Evolutionary conservation across 2,888 invertebrate genomes (phyloP).

Genomic region (Tromatobia lineatoria): DNA sequence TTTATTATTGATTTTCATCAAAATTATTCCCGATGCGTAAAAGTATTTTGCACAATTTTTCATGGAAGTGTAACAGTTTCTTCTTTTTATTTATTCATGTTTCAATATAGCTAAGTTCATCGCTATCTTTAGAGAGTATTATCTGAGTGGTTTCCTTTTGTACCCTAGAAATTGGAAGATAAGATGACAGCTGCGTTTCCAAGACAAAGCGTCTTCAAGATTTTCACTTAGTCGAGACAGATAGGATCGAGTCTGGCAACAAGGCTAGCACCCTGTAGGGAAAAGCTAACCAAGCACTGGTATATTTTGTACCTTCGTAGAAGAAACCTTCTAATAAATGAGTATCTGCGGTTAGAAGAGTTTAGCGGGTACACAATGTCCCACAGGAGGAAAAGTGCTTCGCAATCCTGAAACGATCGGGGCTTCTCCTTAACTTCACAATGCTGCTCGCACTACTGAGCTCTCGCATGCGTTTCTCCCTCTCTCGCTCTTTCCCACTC

Average conservation of each 20-base stretch:
- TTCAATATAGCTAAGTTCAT: background rate
- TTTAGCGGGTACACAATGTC: background rate
- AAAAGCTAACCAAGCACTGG: background rate
- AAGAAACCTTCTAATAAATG: conserved; percentile 40
- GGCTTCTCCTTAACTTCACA: conserved; percentile 68
- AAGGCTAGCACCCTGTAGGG: background rate
- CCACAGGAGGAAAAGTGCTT: conserved; percentile 49
- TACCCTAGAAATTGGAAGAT: background rate
- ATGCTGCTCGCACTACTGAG: conserved; percentile 32
- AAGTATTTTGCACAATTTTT: background rate
- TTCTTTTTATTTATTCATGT: background rate
- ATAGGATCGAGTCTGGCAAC: conserved; percentile 5
- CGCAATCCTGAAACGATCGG: conserved; percentile 62
- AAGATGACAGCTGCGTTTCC: background rate
- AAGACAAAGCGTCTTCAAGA: conserved; percentile 1
- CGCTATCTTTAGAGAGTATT: background rate
- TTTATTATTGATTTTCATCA: background rate
- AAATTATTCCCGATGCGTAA: background rate
- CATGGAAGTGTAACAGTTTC: background rate
- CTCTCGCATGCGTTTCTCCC: conserved; percentile 25
- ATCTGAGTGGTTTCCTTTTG: background rate
- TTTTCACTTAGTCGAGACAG: background rate
- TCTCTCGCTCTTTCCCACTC: conserved; percentile 19
- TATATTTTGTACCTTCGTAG: conserved; percentile 12
- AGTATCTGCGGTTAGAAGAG: conserved; percentile 14